Evolutionary conservation across 2,797 vertebrate genomes (phyloP).

Genomic region (Sebastes minor): DNA sequence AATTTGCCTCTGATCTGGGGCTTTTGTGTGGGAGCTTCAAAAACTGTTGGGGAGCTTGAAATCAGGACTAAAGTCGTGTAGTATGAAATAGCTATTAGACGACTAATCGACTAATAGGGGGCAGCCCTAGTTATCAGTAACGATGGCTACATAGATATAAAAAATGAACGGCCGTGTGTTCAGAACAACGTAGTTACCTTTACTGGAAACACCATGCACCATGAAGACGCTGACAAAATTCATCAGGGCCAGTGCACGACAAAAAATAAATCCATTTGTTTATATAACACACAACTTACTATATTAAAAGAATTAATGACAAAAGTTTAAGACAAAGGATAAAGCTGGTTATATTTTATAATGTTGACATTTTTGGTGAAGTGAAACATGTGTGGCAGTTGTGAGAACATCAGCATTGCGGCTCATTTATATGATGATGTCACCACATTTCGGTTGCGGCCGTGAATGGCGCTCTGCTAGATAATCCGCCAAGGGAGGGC

Average conservation of each 20-base stretch:
- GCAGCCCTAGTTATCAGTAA: too few relatives aligned
- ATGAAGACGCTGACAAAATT: neutral
- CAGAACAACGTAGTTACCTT: neutral
- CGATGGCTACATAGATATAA: neutral
- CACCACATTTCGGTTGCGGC: neutral
- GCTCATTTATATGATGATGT: slow-evolving; percentile 3
- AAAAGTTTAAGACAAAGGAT: neutral
- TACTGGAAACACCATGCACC: neutral
- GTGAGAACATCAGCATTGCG: neutral
- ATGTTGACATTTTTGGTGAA: neutral
- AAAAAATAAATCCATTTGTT: too few relatives aligned
- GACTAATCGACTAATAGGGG: too few relatives aligned
- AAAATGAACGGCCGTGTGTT: fast-evolving
- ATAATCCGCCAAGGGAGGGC: neutral
- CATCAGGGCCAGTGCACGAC: too few relatives aligned
- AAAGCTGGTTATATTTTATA: neutral
- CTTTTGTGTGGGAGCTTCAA: too few relatives aligned
- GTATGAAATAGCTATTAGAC: too few relatives aligned
- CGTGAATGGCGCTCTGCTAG: neutral
- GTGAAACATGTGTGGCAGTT: neutral
- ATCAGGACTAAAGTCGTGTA: too few relatives aligned
- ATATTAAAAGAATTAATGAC: neutral
- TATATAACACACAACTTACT: neutral
- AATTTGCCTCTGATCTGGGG: too few relatives aligned
- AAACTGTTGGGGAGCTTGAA: too few relatives aligned